These are phyloP conservation scores for Tubulanus polymorphus DNA, from an alignment of 2,888 invertebrate genomes.

Conservation along the genomic window DNA sequence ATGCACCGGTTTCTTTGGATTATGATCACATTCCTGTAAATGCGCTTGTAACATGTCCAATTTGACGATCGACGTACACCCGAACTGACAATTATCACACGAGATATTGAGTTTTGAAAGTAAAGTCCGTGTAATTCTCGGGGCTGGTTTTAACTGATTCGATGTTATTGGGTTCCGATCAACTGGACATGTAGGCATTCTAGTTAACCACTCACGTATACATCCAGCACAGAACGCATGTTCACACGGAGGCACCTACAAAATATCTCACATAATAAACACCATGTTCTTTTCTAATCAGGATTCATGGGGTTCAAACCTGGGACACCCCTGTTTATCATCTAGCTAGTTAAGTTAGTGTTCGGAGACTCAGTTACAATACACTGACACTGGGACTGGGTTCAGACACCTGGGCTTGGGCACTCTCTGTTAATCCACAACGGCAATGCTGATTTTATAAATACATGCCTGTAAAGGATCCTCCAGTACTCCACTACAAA, in stretches of 20 bases:
- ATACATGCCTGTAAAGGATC: slow-evolving; percentile 81
- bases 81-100: slow-evolving; percentile 86
- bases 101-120: slow-evolving; percentile 78
- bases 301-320: too few relatives aligned
- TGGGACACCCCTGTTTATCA: too few relatives aligned
- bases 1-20: slow-evolving; percentile 87
- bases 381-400: too few relatives aligned
- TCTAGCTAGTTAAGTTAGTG: too few relatives aligned
- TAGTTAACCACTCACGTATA: slow-evolving; percentile 91
- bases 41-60: slow-evolving; percentile 80
- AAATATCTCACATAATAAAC: too few relatives aligned
- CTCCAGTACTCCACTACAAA: slow-evolving; percentile 91
- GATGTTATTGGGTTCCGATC: slow-evolving; percentile 86
- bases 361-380: too few relatives aligned
- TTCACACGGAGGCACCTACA: slow-evolving; percentile 88
- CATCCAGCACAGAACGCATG: slow-evolving; percentile 91
- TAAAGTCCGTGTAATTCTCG: slow-evolving; percentile 87
- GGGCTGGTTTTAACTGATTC: slow-evolving; percentile 82
- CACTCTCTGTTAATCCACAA: too few relatives aligned
- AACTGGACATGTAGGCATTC: slow-evolving; percentile 91
- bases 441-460: too few relatives aligned
- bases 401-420: too few relatives aligned
- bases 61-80: slow-evolving; percentile 80
- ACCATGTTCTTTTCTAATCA: too few relatives aligned
- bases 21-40: slow-evolving; percentile 85